phyloP scores from a whole-genome alignment of 2,113 vertebrate species.

The Burhinus bistriatus region DNA sequence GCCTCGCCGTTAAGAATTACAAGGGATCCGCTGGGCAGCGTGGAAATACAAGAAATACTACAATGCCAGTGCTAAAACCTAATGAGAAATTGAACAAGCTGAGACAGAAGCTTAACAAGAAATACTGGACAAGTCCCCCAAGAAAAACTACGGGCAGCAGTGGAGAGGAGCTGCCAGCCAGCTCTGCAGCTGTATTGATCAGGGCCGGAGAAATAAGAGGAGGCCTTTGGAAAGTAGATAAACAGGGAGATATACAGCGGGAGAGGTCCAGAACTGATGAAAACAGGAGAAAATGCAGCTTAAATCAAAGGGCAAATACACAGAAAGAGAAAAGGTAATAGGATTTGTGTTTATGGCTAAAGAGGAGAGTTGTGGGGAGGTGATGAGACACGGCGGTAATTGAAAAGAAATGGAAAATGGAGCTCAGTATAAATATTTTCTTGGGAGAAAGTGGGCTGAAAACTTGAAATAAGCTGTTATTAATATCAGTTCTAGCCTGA shows the following conservation, averaged over 20 bases:
- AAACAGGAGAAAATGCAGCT: conserved; percentile 45
- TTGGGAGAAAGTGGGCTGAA: background rate
- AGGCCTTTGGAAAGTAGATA: conserved; percentile 62
- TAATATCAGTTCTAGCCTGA: background rate
- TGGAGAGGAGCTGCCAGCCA: conserved; percentile 37
- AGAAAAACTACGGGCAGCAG: conserved; percentile 60
- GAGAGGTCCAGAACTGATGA: conserved; percentile 56
- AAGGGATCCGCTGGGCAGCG: conserved; percentile 38
- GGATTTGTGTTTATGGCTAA: conserved; percentile 69
- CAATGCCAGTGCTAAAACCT: conserved; percentile 58
- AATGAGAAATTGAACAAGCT: conserved; percentile 72
- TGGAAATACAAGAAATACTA: conserved; percentile 72
- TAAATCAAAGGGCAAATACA: conserved; percentile 75
- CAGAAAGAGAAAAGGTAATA: conserved; percentile 23
- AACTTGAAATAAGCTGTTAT: background rate
- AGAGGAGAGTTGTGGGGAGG: background rate
- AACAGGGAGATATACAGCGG: conserved; percentile 60
- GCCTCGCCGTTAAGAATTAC: conserved; percentile 56
- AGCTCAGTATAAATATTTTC: background rate
- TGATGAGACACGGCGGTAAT: background rate
- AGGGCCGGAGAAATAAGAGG: conserved; percentile 23
- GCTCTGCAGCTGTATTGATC: conserved; percentile 67
- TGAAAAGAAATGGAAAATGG: background rate
- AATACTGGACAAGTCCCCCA: conserved; percentile 69
- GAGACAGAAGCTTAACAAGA: conserved; percentile 76